Base-by-base conservation (phyloP, 2,797 vertebrate species). In the Oreonectes daqikongensis region DNA sequence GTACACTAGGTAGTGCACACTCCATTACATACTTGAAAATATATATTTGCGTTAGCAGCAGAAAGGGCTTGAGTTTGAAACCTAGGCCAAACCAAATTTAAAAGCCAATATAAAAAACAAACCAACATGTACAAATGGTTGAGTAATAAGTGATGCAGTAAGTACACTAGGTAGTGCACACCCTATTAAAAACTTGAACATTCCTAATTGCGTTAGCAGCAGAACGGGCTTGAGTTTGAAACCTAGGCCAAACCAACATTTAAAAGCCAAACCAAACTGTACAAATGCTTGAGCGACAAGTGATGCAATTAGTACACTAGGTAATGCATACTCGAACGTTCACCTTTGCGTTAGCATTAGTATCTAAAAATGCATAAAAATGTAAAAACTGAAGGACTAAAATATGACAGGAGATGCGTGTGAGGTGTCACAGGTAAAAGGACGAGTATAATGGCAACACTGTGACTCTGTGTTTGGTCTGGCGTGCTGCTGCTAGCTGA, bases 401-500 rank as follows among this genome's bases (percentile, higher is more conserved):
- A 20, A 60, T 18, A 22, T n/a, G 28, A 61, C 17, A 20, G 20
- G 30, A n/a, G 20, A 63, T 52, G 30, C 30, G 15, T 35, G 6
- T 12, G 42, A 22, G 35, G 28, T 15, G 15, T 18, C 20, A n/a
- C 2, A 61, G 57, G 26, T n/a, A 26, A 53, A 65, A 53, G 44
- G 20, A 50, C 1, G 5, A 53, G 60, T 18, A 66, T 66, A 66
- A 44, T 46, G 28, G 72, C n/a, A 30, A 30, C 20, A 66, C 20
- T 44, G 40, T 42, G 22, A 26, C 53, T 60, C 42, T 38, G 40
- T 76, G 74, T 76, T 76, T 38, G 42, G 28, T 68, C 74, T 69
- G 81, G 84, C 75, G 82, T 86, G 86, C 80, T 28, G 81, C 75
- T 86, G 89, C 88, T 85, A 90, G 86, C 83, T n/a, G 85, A 89